Base-by-base conservation (phyloP, 2,113 vertebrate genomes). In the Glaucomys volans region DNA sequence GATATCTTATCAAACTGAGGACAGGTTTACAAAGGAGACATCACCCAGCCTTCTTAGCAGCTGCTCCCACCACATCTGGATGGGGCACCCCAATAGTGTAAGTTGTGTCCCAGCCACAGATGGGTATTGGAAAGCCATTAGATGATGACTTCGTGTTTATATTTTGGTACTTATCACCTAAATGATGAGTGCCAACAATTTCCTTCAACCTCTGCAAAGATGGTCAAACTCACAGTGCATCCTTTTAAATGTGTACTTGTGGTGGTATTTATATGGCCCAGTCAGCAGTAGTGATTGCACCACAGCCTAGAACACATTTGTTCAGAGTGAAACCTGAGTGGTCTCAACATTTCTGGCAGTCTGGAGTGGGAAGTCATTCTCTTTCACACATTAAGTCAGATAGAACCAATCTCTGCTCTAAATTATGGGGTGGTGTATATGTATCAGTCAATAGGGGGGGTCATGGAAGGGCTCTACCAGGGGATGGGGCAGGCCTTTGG, bases 141-240 rank as follows among this genome's bases (percentile, higher is more conserved):
- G 81, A 72, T 3, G 84, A 80, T 90, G 88, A 64, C 92, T 95
- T 93, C 79, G 66, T 92, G 69, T 91, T 97, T 97, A 96, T 90
- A 95, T 90, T 97, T 97, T 87, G 75, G 67, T 67, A 84, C 57
- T 94, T 96, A n/a, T n/a, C n/a, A n/a, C 90, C 94, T 80, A 44
- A 13, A 26, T 35, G 54, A 66, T 67, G 95, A 90, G 75, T n/a
- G 74, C 40, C 75, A 94, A 76, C 8, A n/a, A 77, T 24, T 85
- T 96, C 92, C 2, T 14, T 7, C 9, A n/a, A 35, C 10, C 42
- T 32, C 77, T 71, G 90, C 75, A 52, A 69, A 50, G 71, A 90
- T 32, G 89, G 90, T 40, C 7, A 11, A 4, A 59, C 32, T 42
- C 37, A 37, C 5, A n/a, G 86, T 9, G 52, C 30, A 32, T 42